Percentiles rank a stretch among this genome's conserved stretches.
Evolutionary conservation across 2,797 vertebrate species (phyloP).

Genomic region (Coranthus polyacanthus): DNA sequence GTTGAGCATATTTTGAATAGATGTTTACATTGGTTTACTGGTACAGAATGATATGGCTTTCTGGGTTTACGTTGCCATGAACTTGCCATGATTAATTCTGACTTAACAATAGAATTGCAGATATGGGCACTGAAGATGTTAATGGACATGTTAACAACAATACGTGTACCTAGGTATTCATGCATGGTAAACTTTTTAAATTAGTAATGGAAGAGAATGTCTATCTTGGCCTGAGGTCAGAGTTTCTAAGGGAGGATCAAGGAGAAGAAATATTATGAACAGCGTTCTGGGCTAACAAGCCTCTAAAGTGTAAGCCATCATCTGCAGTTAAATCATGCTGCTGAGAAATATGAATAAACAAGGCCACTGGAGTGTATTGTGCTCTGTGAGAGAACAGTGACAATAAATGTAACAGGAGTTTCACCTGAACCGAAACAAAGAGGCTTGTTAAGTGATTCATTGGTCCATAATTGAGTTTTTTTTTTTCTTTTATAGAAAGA

Average conservation of each 20-base stretch:
- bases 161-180: background rate
- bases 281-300: background rate
- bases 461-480: constrained; percentile 24
- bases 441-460: constrained; percentile 38
- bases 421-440: constrained; percentile 54
- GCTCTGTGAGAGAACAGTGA: constrained; percentile 2
- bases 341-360: constrained; percentile 33
- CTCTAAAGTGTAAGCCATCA: constrained; percentile 12
- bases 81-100: constrained; percentile 27
- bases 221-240: constrained; percentile 1
- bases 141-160: constrained; percentile 27
- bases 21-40: constrained; percentile 37
- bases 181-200: background rate
- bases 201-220: background rate
- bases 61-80: constrained; percentile 36
- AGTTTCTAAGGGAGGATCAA: constrained; percentile 3
- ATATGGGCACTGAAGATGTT: background rate
- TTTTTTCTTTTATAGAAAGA: constrained; percentile 30
- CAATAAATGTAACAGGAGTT: constrained; percentile 24
- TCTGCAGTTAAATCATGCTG: constrained; percentile 7
- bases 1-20: constrained; percentile 32
- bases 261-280: background rate
- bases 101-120: constrained; percentile 31
- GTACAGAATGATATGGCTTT: constrained; percentile 24
- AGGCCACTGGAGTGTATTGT: constrained; percentile 39